A percentile compares a stretch with the other conserved stretches of the same genome.
Conservation (phyloP, 1,140 invertebrate genomes). For the Drosophila sucinea region DNA sequence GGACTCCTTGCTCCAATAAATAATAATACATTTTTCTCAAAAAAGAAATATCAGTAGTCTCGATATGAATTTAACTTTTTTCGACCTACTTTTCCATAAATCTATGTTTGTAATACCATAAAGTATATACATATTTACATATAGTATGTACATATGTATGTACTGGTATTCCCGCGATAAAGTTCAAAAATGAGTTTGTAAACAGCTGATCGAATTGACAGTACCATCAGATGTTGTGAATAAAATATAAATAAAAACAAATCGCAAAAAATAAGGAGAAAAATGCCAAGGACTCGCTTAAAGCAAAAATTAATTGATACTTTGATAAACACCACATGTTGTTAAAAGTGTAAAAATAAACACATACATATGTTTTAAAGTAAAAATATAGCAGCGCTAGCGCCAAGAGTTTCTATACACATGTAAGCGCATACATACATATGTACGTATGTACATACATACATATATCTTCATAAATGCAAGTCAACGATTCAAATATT, state of each 20-base stretch:
- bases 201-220: conserved; percentile 1
- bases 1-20: no score
- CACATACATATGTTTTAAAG: no score
- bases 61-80: no score
- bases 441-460: no score
- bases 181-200: neutral
- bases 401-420: no score
- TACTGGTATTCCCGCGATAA: neutral
- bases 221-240: neutral
- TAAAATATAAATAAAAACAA: neutral
- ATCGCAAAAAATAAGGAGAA: neutral
- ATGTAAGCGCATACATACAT: no score
- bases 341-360: neutral
- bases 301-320: neutral
- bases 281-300: neutral
- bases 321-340: conserved; percentile 3
- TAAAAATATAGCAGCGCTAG: no score
- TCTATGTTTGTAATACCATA: no score
- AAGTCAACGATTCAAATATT: no score
- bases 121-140: neutral
- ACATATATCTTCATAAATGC: no score
- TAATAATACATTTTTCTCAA: no score
- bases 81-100: neutral
- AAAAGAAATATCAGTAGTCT: no score
- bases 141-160: neutral